Percentiles rank a stretch among this genome's conserved stretches.
phyloP scores from a whole-genome alignment of 2,888 invertebrate species.

The Didymodactylos carnosus region DNA sequence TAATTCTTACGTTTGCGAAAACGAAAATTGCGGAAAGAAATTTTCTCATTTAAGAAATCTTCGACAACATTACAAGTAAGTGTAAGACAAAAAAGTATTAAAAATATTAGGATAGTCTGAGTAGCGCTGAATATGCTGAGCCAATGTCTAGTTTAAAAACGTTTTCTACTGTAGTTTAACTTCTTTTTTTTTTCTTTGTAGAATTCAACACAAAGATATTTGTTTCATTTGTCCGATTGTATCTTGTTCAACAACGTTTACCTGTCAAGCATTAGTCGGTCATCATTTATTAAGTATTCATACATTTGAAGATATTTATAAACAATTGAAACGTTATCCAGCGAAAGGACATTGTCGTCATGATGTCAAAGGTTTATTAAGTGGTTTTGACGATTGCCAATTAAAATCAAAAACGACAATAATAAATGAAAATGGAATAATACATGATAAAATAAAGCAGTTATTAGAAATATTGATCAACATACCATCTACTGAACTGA shows the following conservation, averaged over 20 bases:
- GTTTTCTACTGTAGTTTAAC: too few relatives aligned
- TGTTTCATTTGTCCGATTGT: neutral
- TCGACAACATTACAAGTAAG: neutral
- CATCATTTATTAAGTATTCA: neutral
- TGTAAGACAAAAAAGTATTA: neutral
- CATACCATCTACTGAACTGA: too few relatives aligned
- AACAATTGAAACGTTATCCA: neutral
- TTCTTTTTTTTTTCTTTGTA: neutral
- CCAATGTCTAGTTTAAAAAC: too few relatives aligned
- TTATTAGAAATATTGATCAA: too few relatives aligned
- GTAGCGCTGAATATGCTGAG: too few relatives aligned
- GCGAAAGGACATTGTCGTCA: too few relatives aligned
- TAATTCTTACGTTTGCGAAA: neutral
- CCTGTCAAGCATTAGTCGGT: neutral
- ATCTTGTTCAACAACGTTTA: neutral
- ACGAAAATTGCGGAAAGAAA: neutral
- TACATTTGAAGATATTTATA: neutral
- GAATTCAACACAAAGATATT: neutral
- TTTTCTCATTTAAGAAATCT: neutral
- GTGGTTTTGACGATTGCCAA: too few relatives aligned
- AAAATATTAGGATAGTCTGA: too few relatives aligned
- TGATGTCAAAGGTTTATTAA: neutral
- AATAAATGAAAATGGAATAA: too few relatives aligned
- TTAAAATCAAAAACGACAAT: too few relatives aligned
- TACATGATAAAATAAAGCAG: too few relatives aligned